Base-by-base conservation (phyloP, 2,113 vertebrate species). In the Oreocharis arfaki region DNA sequence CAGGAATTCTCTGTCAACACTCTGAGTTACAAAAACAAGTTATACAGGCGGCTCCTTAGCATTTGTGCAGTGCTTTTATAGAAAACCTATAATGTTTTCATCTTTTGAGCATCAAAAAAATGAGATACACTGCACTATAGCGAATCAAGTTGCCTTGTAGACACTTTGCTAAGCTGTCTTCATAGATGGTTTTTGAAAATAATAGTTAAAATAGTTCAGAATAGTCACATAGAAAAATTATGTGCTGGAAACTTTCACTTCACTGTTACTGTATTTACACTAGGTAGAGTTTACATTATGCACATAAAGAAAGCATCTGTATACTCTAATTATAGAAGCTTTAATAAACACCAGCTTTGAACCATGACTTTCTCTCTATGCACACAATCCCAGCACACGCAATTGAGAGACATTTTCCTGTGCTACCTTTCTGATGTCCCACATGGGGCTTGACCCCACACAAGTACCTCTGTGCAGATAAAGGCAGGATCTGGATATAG, bases 291-390 rank as follows among this genome's bases (percentile, higher is more conserved):
- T 92, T 87, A 74, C 35, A 50, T 80, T 93, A 39, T 16, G 30
- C 35, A 23, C 42, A 63, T 80, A 78, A 79, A 96, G 75, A 73
- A 93, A 93, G 86, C n/a, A 67, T 88, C 63, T 90, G 83, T 27
- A 49, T 92, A 92, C 84, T 93, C 77, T 92, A 93, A 89, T 90
- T 95, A 75, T 75, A 87, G 84, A 59, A 67, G 19, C 61, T 89
- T 57, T 90, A 74, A 90, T 74, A 88, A 92, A 70, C 64, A 89
- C 35, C 42, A 92, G 50, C 47, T 89, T 86, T 6, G 14, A 87
- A 63, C 7, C 52, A 11, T 37, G 50, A 37, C 42, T 88, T 49
- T 81, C 42, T 74, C 21, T 91, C 13, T 88, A 39, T 47, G 64
- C 47, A 19, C 6, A 39, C 27, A 74, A 79, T 18, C 15, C 64